Base-by-base conservation (phyloP, 2,113 vertebrate genomes). In the Vombatus ursinus region DNA sequence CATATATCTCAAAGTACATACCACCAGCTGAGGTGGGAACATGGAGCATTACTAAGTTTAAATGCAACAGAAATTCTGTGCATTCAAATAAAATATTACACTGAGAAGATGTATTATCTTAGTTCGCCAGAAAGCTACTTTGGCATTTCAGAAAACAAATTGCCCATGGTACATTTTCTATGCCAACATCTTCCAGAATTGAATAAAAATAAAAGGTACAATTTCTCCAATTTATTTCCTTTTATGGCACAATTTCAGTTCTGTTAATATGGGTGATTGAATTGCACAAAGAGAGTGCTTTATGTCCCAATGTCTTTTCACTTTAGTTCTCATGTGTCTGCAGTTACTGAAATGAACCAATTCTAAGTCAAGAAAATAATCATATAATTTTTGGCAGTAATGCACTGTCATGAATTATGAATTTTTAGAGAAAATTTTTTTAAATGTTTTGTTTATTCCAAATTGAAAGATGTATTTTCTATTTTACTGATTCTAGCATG, bases 181-280 rank as follows among this genome's bases (percentile, higher is more conserved):
- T 89, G 97, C 92, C 9, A 96, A 77, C 37, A 51, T 96, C 95
- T 95, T 97, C 57, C 25, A 92, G 95, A 98, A 95, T 54, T 47
- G 96, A 97, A 95, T 92, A 95, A 95, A 97, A 97, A 96, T 92
- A 96, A 97, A 96, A 98, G 94, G 91, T 96, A 94, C 52, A 91
- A 92, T 96, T 97, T 90, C 10, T 51, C 93, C 95, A 96, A 89
- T 98, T 98, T 96, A 90, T 95, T 97, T 95, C 95, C 95, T 96
- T 97, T 97, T 95, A 95, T 93, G 52, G 61, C 47, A 95, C n/a
- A 95, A 91, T 96, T 97, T 91, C 95, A 91, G 91, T 93, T 96
- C 92, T 93, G 91, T 97, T 96, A 93, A 95, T 53, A 90, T 89
- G 90, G 90, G 90, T 96, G 92, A 96, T 90, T 97, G 94, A 93